Evolutionary conservation across 1,140 invertebrate species (phyloP), one percentile per base, ranked within the genome.

Genomic region (Glomeris maerens): DNA sequence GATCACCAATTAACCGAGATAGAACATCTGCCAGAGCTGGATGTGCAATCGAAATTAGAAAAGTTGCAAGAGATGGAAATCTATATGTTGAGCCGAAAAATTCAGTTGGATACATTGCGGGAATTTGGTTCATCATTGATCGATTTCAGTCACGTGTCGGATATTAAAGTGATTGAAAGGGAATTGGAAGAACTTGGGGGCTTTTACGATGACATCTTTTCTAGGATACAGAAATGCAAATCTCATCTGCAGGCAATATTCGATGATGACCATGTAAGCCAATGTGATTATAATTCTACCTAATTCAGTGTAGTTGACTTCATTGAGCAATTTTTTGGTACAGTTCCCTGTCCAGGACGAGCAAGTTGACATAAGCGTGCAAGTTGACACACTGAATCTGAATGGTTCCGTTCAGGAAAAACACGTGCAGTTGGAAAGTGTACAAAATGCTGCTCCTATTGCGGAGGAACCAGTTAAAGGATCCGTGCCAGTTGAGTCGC

Each of bases 381-480:
- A 84, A 64, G 81, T 83, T 0, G 78, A 83, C 45, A 84, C 82
- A 0, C 62, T 83, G 0, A 79, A 55, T 47, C 42, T 47, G 0
- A 27, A 22, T 22, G 42, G 23, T 13, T 27, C 40, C 40, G n/a
- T 27, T 0, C 41, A 52, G 25, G 40, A 42, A 21, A 7, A 5
- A n/a, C n/a, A n/a, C n/a, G n/a, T n/a, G n/a, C n/a, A n/a, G n/a
- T n/a, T n/a, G n/a, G n/a, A n/a, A n/a, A n/a, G n/a, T n/a, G n/a
- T n/a, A n/a, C n/a, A n/a, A n/a, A n/a, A n/a, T n/a, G n/a, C n/a
- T n/a, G n/a, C n/a, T n/a, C n/a, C n/a, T n/a, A n/a, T n/a, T n/a
- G n/a, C n/a, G n/a, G n/a, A n/a, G n/a, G n/a, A n/a, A n/a, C n/a
- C n/a, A n/a, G n/a, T 42, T 10, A 4, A 17, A 42, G 20, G 10